A percentile compares a stretch with the other conserved stretches of the same genome.
phyloP scores from a whole-genome alignment of 2,113 vertebrate genomes.

The Beaufortia kweichowensis region DNA sequence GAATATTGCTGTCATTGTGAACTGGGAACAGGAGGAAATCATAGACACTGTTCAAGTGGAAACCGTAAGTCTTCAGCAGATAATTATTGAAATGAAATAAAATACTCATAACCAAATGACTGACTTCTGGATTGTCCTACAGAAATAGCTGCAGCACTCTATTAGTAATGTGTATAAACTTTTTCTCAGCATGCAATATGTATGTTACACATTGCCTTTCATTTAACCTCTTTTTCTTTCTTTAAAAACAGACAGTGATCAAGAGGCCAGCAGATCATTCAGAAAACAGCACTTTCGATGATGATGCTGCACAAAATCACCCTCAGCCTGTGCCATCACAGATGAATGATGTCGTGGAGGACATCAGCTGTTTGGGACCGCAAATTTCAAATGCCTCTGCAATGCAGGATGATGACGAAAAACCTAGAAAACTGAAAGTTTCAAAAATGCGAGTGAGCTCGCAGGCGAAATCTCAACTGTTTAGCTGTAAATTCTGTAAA shows the following conservation, averaged over 20 bases:
- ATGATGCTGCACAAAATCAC: neutral
- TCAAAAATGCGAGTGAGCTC: neutral
- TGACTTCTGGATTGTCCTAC: too few species aligned
- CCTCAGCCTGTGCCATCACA: neutral
- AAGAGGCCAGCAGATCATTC: neutral
- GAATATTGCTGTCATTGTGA: neutral
- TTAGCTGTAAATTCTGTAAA: conserved; percentile 68
- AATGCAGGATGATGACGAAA: neutral
- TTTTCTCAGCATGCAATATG: neutral
- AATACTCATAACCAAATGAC: too few species aligned
- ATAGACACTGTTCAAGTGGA: neutral
- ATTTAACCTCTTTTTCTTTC: neutral
- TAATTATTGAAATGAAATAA: too few species aligned
- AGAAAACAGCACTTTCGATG: neutral
- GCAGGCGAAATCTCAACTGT: conserved; percentile 25
- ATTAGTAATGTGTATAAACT: neutral
- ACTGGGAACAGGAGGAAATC: neutral
- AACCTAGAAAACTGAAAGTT: neutral
- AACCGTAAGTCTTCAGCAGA: neutral
- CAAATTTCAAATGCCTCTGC: too few species aligned
- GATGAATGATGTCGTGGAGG: conserved; percentile 1
- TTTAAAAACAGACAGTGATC: neutral
- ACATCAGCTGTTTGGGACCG: neutral
- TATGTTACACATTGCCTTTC: neutral
- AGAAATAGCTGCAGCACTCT: neutral